Evolutionary conservation across 2,888 invertebrate species (phyloP).

Genomic region (Blastobasis lacticolella): DNA sequence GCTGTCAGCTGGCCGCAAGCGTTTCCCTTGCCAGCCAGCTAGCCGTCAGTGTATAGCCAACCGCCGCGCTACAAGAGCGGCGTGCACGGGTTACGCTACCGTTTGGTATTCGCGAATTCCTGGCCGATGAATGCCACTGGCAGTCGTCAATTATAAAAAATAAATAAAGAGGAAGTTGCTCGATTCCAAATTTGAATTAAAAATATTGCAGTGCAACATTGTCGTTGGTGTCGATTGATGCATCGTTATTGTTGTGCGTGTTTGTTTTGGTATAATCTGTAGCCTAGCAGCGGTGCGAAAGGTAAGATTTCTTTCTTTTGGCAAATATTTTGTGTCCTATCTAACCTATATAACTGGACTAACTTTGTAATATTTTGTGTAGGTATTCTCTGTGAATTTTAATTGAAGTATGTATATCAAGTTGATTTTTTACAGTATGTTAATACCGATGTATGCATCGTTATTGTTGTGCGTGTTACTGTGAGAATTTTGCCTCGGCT

Average conservation of each 20-base stretch:
- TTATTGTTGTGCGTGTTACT: too few relatives aligned
- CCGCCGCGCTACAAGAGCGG: conserved; percentile 45
- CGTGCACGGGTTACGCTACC: conserved; percentile 27
- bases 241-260: conserved; percentile 17
- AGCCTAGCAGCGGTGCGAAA: conserved; percentile 23
- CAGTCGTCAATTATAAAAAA: conserved; percentile 12
- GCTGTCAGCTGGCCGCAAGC: conserved; percentile 37
- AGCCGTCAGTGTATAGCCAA: conserved; percentile 39
- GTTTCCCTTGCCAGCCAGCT: conserved; percentile 17
- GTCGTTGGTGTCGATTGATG: conserved; percentile 19
- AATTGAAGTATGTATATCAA: too few relatives aligned
- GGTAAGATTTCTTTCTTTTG: conserved; percentile 12
- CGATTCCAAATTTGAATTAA: conserved; percentile 21
- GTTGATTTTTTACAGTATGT: too few relatives aligned
- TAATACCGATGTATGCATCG: too few relatives aligned
- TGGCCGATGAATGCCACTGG: conserved; percentile 34
- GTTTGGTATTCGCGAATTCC: too few relatives aligned
- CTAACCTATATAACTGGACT: not conserved
- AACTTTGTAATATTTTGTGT: too few relatives aligned
- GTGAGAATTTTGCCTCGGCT: too few relatives aligned
- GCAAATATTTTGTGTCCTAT: not conserved
- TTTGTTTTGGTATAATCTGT: conserved; percentile 16
- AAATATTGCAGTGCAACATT: conserved; percentile 31
- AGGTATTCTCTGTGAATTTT: too few relatives aligned
- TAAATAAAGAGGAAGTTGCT: conserved; percentile 13